These are phyloP conservation scores for Simalia tracyae DNA, from an alignment of 2,797 vertebrate genomes.

Conservation along the genomic window DNA sequence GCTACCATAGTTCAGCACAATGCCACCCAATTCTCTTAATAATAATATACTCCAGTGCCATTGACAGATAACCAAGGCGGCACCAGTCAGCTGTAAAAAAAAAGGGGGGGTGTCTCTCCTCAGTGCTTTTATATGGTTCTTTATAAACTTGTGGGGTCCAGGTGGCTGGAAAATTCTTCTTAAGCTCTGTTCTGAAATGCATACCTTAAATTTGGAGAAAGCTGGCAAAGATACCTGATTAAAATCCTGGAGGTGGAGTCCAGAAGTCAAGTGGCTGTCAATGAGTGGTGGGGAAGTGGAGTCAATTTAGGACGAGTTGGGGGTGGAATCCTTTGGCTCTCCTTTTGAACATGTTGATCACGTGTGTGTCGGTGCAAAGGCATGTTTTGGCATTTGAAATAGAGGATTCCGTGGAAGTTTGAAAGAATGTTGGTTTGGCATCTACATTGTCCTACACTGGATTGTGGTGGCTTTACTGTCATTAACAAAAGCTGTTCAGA, in stretches of 20 bases:
- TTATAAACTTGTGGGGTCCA: neutral
- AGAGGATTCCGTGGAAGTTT: neutral
- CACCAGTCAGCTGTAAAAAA: constrained; percentile 73
- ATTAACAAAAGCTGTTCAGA: neutral
- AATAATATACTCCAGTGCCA: constrained; percentile 71
- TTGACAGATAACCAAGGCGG: constrained; percentile 77
- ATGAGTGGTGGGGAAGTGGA: constrained; percentile 35
- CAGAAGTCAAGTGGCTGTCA: constrained; percentile 42
- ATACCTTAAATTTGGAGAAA: neutral
- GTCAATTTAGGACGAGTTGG: neutral
- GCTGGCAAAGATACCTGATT: neutral
- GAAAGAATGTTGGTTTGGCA: neutral
- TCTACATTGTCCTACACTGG: neutral
- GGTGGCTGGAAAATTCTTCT: neutral
- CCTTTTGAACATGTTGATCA: neutral
- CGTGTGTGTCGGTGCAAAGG: neutral
- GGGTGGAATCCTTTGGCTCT: neutral
- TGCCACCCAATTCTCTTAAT: constrained; percentile 75
- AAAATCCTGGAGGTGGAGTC: constrained; percentile 49
- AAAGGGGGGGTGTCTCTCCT: constrained; percentile 40
- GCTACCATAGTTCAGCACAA: constrained; percentile 81
- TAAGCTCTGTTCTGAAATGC: neutral
- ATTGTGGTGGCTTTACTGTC: neutral
- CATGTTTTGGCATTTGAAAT: neutral
- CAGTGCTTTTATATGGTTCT: constrained; percentile 38